Base-by-base conservation (phyloP, 2,113 vertebrate species). In the Alaudala cheleensis region DNA sequence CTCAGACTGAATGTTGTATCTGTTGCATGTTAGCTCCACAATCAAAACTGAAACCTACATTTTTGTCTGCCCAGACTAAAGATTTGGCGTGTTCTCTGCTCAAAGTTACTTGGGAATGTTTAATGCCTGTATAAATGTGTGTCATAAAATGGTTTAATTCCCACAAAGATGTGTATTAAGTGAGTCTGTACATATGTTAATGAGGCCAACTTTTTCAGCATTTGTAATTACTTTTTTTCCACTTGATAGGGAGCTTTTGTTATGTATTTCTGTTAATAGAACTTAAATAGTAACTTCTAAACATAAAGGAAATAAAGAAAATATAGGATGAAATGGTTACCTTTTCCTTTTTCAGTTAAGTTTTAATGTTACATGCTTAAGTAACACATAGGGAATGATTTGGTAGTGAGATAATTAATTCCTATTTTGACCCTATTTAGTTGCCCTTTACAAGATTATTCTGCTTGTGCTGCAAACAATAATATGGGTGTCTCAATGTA, bases 121-220 rank as follows among this genome's bases (percentile, higher is more conserved):
- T 86, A 97, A 96, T 97, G 97, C 97, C 97, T 97, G 97, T 98
- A 98, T 97, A 97, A 98, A 98, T 97, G 96, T 97, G 95, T 98
- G 95, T 97, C 96, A 97, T 98, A 97, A 93, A 97, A 95, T 85
- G 88, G 94, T 98, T 96, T 97, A 88, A 97, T 97, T 98, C 97
- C 97, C 97, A 95, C 94, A 94, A 91, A 97, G 97, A 91, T 97
- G 93, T 97, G 97, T 99, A 98, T 97, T 96, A 98, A 98, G 96
- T 90, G 92, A 98, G 96, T 96, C 91, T 99, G 99, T 99, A 99
- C 98, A 99, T 99, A 99, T 95, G 98, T 98, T 98, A 98, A 98
- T 98, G 97, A 98, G 97, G 98, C 97, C 98, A 98, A 98, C 98
- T 98, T 98, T 98, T 98, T 97, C 98, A 99, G 98, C 98, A 98